Evolutionary conservation across 2,888 invertebrate species (phyloP).

Genomic region (Seira ritae): DNA sequence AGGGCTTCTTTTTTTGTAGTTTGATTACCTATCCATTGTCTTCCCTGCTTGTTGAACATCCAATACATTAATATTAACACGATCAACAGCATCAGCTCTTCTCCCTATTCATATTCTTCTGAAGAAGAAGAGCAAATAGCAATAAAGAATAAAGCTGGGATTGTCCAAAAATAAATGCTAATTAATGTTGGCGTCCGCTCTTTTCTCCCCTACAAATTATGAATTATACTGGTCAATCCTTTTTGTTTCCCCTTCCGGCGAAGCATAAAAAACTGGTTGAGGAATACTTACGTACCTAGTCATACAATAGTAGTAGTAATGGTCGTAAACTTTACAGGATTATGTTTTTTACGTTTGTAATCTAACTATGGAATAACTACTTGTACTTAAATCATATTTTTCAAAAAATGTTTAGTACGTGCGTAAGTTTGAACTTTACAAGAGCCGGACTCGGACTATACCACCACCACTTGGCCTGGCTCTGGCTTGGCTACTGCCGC

Average conservation of each 20-base stretch:
- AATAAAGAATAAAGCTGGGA: slow-evolving; percentile 10
- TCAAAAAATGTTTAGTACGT: background rate
- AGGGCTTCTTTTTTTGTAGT: slow-evolving; percentile 30
- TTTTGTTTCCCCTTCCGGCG: too few species aligned
- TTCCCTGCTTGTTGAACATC: slow-evolving; percentile 18
- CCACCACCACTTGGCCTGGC: too few species aligned
- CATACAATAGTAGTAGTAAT: too few species aligned
- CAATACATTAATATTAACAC: slow-evolving; percentile 36
- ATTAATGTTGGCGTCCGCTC: slow-evolving; percentile 71
- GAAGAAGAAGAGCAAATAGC: background rate
- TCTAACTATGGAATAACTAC: slow-evolving; percentile 55
- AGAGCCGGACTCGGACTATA: too few species aligned
- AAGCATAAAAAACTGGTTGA: too few species aligned
- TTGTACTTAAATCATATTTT: slow-evolving; percentile 36
- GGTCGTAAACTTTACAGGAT: too few species aligned
- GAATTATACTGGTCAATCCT: slow-evolving; percentile 70
- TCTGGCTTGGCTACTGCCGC: too few species aligned
- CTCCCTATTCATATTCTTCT: too few species aligned
- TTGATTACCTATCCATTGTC: slow-evolving; percentile 6
- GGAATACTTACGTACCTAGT: too few species aligned
- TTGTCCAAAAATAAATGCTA: slow-evolving; percentile 73
- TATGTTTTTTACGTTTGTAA: too few species aligned
- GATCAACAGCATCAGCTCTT: slow-evolving; percentile 23
- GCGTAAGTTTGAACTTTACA: slow-evolving; percentile 2
- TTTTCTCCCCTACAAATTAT: slow-evolving; percentile 54